phyloP scores from a whole-genome alignment of 2,113 vertebrate genomes.

The Aphelocoma coerulescens region DNA sequence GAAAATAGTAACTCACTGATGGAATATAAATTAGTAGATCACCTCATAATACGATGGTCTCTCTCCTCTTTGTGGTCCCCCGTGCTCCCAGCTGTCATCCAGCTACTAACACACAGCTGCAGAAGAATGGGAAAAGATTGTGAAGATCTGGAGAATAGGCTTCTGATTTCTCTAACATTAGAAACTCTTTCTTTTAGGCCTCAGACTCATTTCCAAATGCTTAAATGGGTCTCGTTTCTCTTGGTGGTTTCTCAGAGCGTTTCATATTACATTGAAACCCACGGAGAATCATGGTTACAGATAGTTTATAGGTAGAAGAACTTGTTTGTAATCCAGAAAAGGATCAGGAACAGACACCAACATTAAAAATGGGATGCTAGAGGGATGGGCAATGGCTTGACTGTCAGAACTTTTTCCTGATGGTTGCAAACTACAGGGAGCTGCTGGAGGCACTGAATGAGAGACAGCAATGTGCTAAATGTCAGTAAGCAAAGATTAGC shows the following conservation, averaged over 20 bases:
- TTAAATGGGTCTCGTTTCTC: not conserved
- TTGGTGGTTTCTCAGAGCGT: not conserved
- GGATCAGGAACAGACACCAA: not conserved
- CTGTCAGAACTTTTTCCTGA: not conserved
- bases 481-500: not conserved
- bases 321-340: not conserved
- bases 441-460: not conserved
- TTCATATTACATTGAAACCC: not conserved
- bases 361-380: not conserved
- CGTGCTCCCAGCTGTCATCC: not conserved
- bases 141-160: not conserved
- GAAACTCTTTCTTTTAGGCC: not conserved
- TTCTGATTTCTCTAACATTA: not conserved
- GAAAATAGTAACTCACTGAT: not conserved
- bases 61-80: fast-evolving
- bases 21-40: not conserved
- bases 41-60: not conserved
- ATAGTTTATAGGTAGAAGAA: not conserved
- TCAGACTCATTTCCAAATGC: not conserved
- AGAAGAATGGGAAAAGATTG: not conserved
- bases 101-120: fast-evolving
- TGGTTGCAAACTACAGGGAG: not conserved
- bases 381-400: not conserved
- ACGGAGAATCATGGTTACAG: fast-evolving
- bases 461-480: not conserved